Evolutionary conservation across 2,113 vertebrate genomes (phyloP).

Genomic region (Syngnathoides biaculeatus): DNA sequence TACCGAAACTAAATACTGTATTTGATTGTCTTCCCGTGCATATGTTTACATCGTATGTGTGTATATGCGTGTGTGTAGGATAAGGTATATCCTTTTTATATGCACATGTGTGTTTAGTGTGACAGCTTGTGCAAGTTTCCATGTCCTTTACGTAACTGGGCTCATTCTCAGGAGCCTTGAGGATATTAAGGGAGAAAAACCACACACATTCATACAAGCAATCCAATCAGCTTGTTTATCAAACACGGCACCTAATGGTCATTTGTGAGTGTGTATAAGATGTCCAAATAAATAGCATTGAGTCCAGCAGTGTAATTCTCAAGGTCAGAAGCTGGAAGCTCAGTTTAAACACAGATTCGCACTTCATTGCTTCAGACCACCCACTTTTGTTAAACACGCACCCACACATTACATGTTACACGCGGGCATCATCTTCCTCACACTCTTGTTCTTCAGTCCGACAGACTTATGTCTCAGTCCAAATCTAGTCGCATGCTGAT

Average conservation of each 20-base stretch:
- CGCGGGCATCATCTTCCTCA: slow-evolving; percentile 36
- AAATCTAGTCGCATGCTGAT: slow-evolving; percentile 36
- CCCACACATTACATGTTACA: slow-evolving; percentile 49
- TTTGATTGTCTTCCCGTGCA: slow-evolving; percentile 17
- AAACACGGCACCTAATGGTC: slow-evolving; percentile 76
- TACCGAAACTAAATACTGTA: slow-evolving; percentile 19
- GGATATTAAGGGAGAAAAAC: slow-evolving; percentile 59
- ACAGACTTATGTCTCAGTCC: slow-evolving; percentile 35
- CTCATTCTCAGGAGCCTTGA: slow-evolving; percentile 51
- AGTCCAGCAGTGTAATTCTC: slow-evolving; percentile 59
- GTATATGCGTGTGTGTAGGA: neutral
- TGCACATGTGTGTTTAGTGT: slow-evolving; percentile 15
- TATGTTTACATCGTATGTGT: slow-evolving; percentile 18
- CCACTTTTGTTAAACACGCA: slow-evolving; percentile 69
- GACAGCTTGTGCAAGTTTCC: slow-evolving; percentile 42
- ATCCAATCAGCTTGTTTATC: slow-evolving; percentile 79
- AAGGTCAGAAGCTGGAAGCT: slow-evolving; percentile 69
- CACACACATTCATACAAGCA: slow-evolving; percentile 68
- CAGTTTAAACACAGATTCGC: slow-evolving; percentile 70
- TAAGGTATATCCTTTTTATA: slow-evolving; percentile 17
- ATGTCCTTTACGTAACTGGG: slow-evolving; percentile 61
- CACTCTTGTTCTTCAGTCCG: slow-evolving; percentile 40
- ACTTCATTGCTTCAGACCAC: slow-evolving; percentile 66
- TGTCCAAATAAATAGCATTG: slow-evolving; percentile 71
- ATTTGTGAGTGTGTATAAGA: slow-evolving; percentile 73